Evolutionary conservation across 2,113 vertebrate species (phyloP).

Genomic region (Circaetus gallicus): DNA sequence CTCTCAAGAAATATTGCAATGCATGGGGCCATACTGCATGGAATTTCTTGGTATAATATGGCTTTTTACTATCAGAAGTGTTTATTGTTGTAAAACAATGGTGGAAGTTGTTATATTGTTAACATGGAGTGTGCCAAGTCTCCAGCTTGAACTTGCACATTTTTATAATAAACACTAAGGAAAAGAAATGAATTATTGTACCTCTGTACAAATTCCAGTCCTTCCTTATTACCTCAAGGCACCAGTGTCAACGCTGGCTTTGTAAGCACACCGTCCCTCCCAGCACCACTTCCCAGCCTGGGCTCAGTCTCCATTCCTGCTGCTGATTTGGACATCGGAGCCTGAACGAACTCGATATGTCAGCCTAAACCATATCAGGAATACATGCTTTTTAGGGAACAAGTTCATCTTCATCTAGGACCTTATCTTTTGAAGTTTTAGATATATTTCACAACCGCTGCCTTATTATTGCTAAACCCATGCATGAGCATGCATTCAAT

Average conservation of each 20-base stretch:
- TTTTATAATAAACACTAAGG: neutral
- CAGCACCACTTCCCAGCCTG: neutral
- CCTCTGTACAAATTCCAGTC: neutral
- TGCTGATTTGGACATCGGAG: neutral
- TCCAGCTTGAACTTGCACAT: neutral
- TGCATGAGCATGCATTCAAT: neutral
- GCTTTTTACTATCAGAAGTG: neutral
- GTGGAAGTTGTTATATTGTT: neutral
- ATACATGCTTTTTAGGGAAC: neutral
- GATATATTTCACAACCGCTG: neutral
- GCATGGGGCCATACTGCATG: neutral
- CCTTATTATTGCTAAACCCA: neutral
- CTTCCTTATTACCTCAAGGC: neutral
- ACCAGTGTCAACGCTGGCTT: neutral
- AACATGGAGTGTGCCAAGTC: neutral
- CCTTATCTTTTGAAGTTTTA: neutral
- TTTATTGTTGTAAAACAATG: neutral
- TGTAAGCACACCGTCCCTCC: neutral
- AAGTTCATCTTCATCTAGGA: neutral
- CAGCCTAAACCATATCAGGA: neutral
- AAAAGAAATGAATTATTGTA: neutral
- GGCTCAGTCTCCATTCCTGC: neutral
- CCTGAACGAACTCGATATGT: neutral
- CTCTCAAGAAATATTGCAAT: neutral
- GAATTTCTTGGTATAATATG: neutral